Base-by-base conservation (phyloP, 92 coral and sea anemone species). In the Zoanthus solanderi region DNA sequence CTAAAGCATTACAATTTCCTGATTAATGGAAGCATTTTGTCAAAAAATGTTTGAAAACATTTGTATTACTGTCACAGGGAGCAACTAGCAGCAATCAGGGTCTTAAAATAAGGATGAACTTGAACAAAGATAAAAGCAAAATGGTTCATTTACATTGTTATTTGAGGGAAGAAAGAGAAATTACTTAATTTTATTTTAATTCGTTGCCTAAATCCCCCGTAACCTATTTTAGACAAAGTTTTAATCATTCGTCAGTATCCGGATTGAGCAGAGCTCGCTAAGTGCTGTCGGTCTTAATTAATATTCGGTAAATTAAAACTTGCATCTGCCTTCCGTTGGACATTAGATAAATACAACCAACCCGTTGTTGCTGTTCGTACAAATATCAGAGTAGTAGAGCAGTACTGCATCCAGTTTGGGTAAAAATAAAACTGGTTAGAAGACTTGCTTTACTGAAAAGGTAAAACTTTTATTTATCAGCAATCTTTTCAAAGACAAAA, bases 281-380 rank as follows among this genome's bases (percentile, higher is more conserved):
- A 50, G 69, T 63, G 29, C 69, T n/a, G 69, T 63, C 32, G n/a
- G 69, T 17, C n/a, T n/a, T 63, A 63, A 63, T 63, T 63, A 63
- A 60, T 9, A 17, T n/a, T 17, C 69, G 69, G 9, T 15, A 7
- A 63, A 63, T 63, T 63, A 4, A 17, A 63, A 17, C 30, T 17
- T 3, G 30, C 69, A 63, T 17, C 28, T n/a, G 29, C 29, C 29
- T 17, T 63, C 69, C 29, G 23, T 63, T n/a, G 69, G 30, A 63
- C 6, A 14, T 63, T 2, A 63, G 5, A n/a, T 15, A 63, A n/a
- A 63, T 63, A 17, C 69, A 63, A 5, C 3, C 18, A 15, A 4
- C 7, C 5, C 28, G 69, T 9, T n/a, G 5, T 17, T 6, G 68
- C 5, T 1, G 28, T 61, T 50, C 7, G 69, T 63, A 8, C 66